phyloP scores from a whole-genome alignment of 2,888 invertebrate genomes.

The Phragmatobia fuliginosa region DNA sequence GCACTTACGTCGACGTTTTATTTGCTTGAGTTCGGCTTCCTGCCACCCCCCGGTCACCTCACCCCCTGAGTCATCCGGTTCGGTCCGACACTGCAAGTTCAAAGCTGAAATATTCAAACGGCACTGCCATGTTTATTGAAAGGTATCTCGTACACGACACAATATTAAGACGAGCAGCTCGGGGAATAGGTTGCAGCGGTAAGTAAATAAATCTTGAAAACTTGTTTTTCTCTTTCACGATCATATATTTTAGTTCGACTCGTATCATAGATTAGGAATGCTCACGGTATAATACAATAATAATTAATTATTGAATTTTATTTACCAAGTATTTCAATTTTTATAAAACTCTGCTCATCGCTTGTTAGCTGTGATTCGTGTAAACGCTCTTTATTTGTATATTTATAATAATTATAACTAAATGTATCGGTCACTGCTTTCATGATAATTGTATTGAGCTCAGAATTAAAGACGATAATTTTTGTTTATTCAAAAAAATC shows the following conservation, averaged over 20 bases:
- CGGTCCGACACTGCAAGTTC: slow-evolving; percentile 19
- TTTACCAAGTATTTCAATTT: too few species aligned
- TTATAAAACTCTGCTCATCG: too few species aligned
- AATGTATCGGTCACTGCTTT: too few species aligned
- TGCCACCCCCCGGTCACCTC: neutral
- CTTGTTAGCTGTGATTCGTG: too few species aligned
- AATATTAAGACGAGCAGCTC: slow-evolving; percentile 26
- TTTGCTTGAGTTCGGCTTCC: slow-evolving; percentile 45
- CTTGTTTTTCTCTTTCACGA: neutral
- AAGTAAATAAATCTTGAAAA: slow-evolving; percentile 6
- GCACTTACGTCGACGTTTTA: slow-evolving; percentile 49
- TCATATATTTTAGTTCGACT: neutral
- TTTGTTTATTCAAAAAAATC: neutral
- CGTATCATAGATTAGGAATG: neutral
- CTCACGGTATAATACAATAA: too few species aligned
- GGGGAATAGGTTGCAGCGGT: slow-evolving; percentile 5
- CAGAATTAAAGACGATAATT: too few species aligned
- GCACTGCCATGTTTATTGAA: slow-evolving; percentile 47
- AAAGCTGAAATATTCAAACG: slow-evolving; percentile 42
- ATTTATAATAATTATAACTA: too few species aligned
- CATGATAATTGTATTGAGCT: too few species aligned
- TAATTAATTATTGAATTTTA: too few species aligned
- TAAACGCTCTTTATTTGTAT: too few species aligned
- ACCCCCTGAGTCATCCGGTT: slow-evolving; percentile 9
- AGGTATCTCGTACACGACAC: slow-evolving; percentile 33